These are phyloP conservation scores for Akabosia matsudoensis DNA, from an alignment of 1,140 invertebrate genomes.

Conservation along the genomic window DNA sequence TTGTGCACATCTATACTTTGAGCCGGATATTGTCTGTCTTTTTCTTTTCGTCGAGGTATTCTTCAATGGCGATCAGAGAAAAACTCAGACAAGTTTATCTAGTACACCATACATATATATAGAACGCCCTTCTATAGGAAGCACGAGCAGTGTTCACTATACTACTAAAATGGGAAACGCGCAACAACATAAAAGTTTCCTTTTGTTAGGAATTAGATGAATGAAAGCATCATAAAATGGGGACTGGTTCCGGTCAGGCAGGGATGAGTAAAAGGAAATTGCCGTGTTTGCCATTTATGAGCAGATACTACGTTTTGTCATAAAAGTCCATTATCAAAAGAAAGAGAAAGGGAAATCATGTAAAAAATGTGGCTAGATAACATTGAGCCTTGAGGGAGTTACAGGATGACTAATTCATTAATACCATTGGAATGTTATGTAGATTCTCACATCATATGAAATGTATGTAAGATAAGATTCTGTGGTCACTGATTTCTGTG, in stretches of 20 bases:
- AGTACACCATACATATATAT: no score
- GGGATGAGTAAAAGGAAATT: background rate
- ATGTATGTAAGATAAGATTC: background rate
- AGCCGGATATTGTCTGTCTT: background rate
- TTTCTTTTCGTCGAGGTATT: no score
- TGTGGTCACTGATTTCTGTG: background rate
- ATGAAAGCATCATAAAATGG: slow-evolving; percentile 6
- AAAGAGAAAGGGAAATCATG: background rate
- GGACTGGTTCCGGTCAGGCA: background rate
- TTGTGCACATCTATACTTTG: background rate
- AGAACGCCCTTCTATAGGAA: background rate
- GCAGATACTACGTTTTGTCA: background rate
- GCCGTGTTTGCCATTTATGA: slow-evolving; percentile 14
- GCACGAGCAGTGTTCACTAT: background rate
- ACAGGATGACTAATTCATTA: background rate
- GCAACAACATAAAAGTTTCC: background rate
- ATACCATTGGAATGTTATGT: background rate
- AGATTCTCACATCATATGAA: background rate
- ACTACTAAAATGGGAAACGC: background rate
- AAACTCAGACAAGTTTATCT: no score
- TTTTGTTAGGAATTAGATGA: background rate
- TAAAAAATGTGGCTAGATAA: no score
- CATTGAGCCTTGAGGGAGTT: background rate
- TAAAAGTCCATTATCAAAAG: background rate
- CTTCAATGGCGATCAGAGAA: no score